These are phyloP conservation scores for Protomyctophum bolini DNA, from an alignment of 2,113 vertebrate species.

Conservation along the genomic window DNA sequence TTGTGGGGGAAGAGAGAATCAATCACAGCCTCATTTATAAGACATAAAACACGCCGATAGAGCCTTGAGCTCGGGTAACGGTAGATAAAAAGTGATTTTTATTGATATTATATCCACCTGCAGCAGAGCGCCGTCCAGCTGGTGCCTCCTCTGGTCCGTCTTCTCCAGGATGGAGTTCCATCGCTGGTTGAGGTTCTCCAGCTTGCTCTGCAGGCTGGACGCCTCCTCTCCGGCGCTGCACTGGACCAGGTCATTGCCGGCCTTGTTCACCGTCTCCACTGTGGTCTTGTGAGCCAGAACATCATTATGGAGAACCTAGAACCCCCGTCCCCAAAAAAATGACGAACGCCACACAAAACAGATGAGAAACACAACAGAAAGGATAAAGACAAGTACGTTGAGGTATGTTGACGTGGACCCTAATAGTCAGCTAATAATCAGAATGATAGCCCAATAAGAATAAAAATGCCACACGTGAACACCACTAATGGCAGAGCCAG, in stretches of 20 bases:
- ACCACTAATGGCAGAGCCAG: no score
- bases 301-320: constrained; percentile 94
- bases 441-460: no score
- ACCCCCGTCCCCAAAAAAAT: not conserved
- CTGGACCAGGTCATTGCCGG: constrained; percentile 89
- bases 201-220: constrained; percentile 86
- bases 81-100: not conserved
- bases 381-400: not conserved
- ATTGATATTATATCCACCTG: constrained; percentile 79
- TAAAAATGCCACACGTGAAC: no score
- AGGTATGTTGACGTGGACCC: no score
- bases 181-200: constrained; percentile 90
- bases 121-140: constrained; percentile 89
- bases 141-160: constrained; percentile 88
- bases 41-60: not conserved
- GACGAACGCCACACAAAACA: not conserved
- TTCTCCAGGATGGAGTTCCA: constrained; percentile 93
- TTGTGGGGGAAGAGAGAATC: constrained; percentile 26
- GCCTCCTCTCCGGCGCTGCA: constrained; percentile 96
- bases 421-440: no score
- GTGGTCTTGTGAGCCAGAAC: constrained; percentile 94
- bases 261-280: constrained; percentile 93
- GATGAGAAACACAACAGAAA: not conserved
- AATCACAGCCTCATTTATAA: constrained; percentile 36
- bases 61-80: not conserved